A percentile compares a stretch with the other conserved stretches of the same genome.
Conservation (phyloP, 2,113 vertebrate genomes). For the Columbina picui region DNA sequence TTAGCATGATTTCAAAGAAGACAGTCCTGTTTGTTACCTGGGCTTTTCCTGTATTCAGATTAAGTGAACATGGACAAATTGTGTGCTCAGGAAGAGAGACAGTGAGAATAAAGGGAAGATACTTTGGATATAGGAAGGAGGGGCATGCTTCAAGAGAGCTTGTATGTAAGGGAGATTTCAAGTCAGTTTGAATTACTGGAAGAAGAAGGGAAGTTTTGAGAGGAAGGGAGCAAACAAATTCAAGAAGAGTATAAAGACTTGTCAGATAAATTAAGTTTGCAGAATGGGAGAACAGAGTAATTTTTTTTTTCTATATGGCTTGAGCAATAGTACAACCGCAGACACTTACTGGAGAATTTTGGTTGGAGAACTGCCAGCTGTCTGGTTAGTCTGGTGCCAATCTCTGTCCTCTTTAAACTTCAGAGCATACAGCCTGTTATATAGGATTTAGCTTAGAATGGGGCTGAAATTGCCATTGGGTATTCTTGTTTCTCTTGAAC, state of each 20-base stretch:
- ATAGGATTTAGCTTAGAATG: neutral
- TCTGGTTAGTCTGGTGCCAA: neutral
- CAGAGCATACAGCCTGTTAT: neutral
- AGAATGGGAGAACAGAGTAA: neutral
- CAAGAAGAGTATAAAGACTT: neutral
- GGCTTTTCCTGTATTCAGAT: neutral
- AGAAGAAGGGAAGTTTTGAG: neutral
- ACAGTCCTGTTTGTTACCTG: neutral
- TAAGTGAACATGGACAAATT: neutral
- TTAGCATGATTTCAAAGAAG: neutral
- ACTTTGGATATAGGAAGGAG: neutral
- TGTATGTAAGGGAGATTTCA: neutral
- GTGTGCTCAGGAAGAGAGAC: neutral
- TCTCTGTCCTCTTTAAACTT: neutral
- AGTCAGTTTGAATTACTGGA: neutral
- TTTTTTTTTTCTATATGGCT: neutral
- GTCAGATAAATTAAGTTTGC: neutral
- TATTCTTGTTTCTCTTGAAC: neutral
- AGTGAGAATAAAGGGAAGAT: neutral
- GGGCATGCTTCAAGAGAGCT: neutral
- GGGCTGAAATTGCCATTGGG: neutral
- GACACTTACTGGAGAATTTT: slow-evolving; percentile 1
- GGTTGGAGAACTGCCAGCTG: neutral
- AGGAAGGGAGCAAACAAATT: neutral
- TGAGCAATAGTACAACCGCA: slow-evolving; percentile 12